phyloP scores from a whole-genome alignment of 1,140 invertebrate species.

The Mesaphorura yosii region DNA sequence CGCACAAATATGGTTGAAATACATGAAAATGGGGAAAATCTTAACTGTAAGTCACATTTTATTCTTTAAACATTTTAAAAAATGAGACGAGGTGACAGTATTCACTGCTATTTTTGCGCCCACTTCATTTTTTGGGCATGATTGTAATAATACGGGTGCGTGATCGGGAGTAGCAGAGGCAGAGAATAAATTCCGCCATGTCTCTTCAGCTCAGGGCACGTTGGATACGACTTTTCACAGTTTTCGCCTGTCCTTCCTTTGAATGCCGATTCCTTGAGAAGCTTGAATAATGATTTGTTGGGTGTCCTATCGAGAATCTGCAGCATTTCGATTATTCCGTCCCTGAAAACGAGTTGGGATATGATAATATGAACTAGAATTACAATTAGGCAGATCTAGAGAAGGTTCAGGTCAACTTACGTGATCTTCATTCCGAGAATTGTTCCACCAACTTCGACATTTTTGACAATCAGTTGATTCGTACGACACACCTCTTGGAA shows the following conservation, averaged over 20 bases:
- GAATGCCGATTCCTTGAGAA: conserved; percentile 10
- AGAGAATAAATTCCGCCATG: not conserved
- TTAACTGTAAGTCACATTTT: no score
- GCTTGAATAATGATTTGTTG: conserved; percentile 11
- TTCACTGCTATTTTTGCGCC: no score
- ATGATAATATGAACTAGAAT: not conserved
- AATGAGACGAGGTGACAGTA: no score
- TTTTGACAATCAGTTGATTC: conserved; percentile 8
- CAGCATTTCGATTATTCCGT: conserved; percentile 23
- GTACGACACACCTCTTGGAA: conserved; percentile 10
- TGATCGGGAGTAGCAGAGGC: conserved; percentile 6
- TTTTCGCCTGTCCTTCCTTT: conserved; percentile 18
- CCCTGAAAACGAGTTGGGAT: conserved; percentile 13
- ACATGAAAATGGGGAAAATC: no score
- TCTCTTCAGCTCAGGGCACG: conserved; percentile 11
- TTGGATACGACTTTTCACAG: conserved; percentile 21
- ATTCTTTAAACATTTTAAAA: no score
- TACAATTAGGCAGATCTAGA: not conserved
- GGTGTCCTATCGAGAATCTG: conserved; percentile 6
- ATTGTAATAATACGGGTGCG: conserved; percentile 1
- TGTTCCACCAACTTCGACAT: conserved; percentile 5
- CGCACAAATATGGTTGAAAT: no score
- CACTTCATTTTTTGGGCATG: conserved; percentile 1
- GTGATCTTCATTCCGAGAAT: conserved; percentile 4
- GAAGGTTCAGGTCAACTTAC: conserved; percentile 11